phyloP scores from a whole-genome alignment of 2,113 vertebrate species.

The Mormoops blainvillei region DNA sequence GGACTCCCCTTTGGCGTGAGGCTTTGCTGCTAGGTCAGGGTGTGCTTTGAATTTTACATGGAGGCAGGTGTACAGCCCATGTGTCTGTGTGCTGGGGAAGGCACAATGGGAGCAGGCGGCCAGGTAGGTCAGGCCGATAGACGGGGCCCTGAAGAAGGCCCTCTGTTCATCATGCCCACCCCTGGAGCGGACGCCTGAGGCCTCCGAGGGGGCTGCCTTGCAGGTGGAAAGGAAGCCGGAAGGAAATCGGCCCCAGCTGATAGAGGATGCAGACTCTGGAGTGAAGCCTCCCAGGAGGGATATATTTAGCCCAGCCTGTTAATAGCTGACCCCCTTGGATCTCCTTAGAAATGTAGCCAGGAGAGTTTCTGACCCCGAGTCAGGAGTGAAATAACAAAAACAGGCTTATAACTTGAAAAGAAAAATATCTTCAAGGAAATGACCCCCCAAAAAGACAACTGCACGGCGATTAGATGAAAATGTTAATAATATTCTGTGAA shows the following conservation, averaged over 20 bases:
- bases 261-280: neutral
- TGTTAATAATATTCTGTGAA: neutral
- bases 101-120: rapidly evolving
- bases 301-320: neutral
- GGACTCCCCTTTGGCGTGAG: neutral
- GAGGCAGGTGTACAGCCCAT: rapidly evolving
- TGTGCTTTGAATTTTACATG: neutral
- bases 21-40: neutral
- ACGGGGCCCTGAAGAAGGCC: neutral
- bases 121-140: neutral
- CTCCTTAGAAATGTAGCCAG: neutral
- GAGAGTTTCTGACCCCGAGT: neutral
- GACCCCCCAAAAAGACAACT: neutral
- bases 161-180: neutral
- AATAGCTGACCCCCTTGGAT: neutral
- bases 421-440: slow-evolving; percentile 10
- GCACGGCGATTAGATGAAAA: neutral
- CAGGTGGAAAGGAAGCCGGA: neutral
- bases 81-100: no score
- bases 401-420: neutral
- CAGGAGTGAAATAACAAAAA: neutral
- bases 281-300: neutral
- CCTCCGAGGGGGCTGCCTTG: neutral
- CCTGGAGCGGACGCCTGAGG: neutral
- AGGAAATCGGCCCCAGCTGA: neutral